These are phyloP conservation scores for Microhierax caerulescens DNA, from an alignment of 2,797 vertebrate species.

Conservation along the genomic window DNA sequence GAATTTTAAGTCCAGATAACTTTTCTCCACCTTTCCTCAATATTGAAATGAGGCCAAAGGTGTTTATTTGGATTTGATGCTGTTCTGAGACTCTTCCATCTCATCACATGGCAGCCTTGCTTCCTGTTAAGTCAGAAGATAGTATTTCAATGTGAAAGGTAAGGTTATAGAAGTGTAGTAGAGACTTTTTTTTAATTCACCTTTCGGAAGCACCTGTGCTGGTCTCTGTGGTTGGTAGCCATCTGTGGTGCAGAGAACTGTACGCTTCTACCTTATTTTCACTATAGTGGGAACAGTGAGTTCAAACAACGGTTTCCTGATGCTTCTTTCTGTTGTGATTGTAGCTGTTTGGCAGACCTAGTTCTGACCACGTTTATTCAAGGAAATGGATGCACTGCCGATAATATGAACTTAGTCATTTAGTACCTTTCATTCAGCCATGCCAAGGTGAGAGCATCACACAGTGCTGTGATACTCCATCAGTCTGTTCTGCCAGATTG, in stretches of 20 bases:
- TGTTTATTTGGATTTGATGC: background rate
- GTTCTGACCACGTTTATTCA: background rate
- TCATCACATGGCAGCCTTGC: background rate
- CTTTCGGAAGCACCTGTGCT: background rate
- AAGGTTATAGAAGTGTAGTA: background rate
- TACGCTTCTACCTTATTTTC: background rate
- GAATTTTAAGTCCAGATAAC: background rate
- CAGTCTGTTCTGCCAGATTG: background rate
- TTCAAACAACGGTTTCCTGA: background rate
- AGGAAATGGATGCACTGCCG: background rate
- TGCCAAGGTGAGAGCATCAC: background rate
- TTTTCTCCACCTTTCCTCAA: background rate
- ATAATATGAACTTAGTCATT: background rate
- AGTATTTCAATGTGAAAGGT: background rate
- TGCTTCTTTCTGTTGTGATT: background rate
- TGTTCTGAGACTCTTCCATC: background rate
- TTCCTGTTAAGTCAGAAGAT: background rate
- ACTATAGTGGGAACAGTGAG: background rate
- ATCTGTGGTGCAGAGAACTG: background rate
- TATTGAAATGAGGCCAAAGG: background rate
- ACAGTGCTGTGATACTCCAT: rapidly evolving
- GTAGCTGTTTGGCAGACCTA: background rate
- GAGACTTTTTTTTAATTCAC: background rate
- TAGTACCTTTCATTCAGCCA: background rate
- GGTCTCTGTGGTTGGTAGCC: background rate